Evolutionary conservation across 2,888 invertebrate genomes (phyloP), one percentile per base, ranked within the genome.

Genomic region (Carcina quercana): DNA sequence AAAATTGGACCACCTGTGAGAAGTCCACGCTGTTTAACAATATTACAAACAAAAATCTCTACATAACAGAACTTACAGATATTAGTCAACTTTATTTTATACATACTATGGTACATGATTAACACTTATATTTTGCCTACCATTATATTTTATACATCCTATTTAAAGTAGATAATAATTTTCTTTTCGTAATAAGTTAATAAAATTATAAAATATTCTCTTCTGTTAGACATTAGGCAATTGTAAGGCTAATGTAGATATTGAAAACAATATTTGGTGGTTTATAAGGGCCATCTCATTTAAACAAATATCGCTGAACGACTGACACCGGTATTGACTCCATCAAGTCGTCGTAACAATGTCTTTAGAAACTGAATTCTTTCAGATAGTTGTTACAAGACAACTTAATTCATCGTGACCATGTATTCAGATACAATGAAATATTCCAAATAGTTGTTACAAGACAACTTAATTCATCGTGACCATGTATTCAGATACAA

Each of bases 41-140:
- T 78, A 78, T 80, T 82, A 80, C 82, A 83, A 83, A 83, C 79
- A 80, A 83, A 82, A 82, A 79, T 74, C 75, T 80, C 80, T 82
- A 82, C 82, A 83, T 80, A 83, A 83, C 82, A 83, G 73, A 82
- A 83, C 83, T 83, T 83, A 83, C 66, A 71, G 62, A 74, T 75
- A 82, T 82, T 82, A 83, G 79, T 83, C 80, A 83, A 82, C 82
- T 82, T 82, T 78, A 76, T 75, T 75, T 24, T 80, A 79, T 80
- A 83, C 79, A 82, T 68, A 71, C 69, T 79, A 79, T 79, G 64
- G 66, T 82, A 82, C 80, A 80, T 66, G 71, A 82, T 79, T 71
- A 80, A 82, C 80, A 75, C 76, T 60, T 70, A 73, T 74, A 73
- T 75, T 78, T 60, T 68, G n/a, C 73, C 71, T 82, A 74, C 64